These are phyloP conservation scores for Ctenosaura bakeri DNA, from an alignment of 2,797 vertebrate species.

Conservation along the genomic window DNA sequence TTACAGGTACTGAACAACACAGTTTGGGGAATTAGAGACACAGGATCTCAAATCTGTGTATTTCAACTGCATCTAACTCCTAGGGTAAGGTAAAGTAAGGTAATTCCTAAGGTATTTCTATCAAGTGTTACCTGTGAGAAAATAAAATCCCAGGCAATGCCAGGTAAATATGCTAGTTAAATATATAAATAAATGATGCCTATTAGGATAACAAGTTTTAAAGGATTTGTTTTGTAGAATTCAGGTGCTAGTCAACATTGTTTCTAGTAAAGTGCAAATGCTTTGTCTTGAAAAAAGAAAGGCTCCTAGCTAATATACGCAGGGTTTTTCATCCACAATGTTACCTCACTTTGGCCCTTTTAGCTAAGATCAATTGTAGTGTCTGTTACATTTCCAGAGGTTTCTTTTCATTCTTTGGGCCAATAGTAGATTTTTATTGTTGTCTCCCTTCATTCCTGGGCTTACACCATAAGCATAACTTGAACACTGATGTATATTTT, in stretches of 20 bases:
- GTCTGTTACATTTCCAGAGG: background rate
- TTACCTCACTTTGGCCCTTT: no score
- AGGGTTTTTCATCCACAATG: background rate
- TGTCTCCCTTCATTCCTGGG: background rate
- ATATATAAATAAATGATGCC: background rate
- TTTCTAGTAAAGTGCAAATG: background rate
- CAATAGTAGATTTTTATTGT: background rate
- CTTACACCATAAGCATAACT: background rate
- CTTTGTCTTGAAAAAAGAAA: background rate
- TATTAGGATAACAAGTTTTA: background rate
- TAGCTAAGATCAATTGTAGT: no score
- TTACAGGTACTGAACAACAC: no score
- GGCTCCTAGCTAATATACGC: background rate
- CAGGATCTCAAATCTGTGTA: no score
- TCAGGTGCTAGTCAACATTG: background rate
- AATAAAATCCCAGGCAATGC: no score
- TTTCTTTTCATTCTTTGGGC: background rate
- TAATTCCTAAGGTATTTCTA: no score
- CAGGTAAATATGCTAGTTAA: no score
- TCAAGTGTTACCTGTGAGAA: no score
- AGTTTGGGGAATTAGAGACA: no score
- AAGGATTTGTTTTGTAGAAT: background rate
- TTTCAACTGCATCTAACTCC: no score
- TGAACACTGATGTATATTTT: background rate
- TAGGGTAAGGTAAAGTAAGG: no score